A percentile compares a stretch with the other conserved stretches of the same genome.
These are phyloP conservation scores for Junonia oenone DNA, from an alignment of 2,888 invertebrate genomes.

Conservation along the genomic window DNA sequence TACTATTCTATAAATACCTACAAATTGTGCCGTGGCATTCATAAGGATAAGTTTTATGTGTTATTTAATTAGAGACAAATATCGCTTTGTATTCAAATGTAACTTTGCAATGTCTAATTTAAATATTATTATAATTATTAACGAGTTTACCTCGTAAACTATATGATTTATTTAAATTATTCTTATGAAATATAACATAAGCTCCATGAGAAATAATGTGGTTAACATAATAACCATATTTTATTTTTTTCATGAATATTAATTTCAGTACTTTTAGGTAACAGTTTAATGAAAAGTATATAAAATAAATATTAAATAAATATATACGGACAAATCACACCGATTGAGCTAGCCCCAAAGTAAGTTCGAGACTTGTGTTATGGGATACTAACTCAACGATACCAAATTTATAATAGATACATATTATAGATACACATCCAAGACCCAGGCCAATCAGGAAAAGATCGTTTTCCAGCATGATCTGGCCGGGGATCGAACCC, in stretches of 20 bases:
- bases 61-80: constrained; percentile 12
- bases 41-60: not conserved
- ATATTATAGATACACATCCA: too few relatives aligned
- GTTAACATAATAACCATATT: not conserved
- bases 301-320: too few relatives aligned
- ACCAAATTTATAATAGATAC: too few relatives aligned
- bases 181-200: not conserved
- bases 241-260: not conserved
- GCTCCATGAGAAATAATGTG: not conserved
- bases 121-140: constrained; percentile 37
- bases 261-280: not conserved
- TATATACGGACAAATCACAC: too few relatives aligned
- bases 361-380: too few relatives aligned
- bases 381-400: too few relatives aligned
- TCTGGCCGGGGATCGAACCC: too few relatives aligned
- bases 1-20: not conserved
- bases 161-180: constrained; percentile 43
- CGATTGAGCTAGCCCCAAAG: too few relatives aligned
- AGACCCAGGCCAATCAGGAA: too few relatives aligned
- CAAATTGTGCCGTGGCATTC: not conserved
- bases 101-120: constrained; percentile 33
- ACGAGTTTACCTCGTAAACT: constrained; percentile 48
- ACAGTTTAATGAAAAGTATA: too few relatives aligned
- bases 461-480: too few relatives aligned
- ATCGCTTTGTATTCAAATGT: constrained; percentile 4